Conservation (phyloP, 2,797 vertebrate species). For the Graptemys geographica region DNA sequence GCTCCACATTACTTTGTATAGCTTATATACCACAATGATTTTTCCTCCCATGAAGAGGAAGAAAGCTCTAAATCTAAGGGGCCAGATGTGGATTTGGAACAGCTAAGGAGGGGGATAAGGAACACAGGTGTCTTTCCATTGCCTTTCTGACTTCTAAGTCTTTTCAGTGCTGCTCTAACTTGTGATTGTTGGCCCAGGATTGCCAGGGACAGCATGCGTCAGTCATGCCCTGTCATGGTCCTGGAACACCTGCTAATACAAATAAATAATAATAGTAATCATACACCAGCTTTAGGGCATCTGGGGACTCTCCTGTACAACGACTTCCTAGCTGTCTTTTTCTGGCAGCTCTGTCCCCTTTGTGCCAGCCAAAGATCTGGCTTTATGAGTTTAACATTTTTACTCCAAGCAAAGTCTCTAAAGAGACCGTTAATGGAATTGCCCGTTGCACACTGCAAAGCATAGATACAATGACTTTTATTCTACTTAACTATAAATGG, state of each 20-base stretch:
- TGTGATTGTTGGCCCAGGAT: background rate
- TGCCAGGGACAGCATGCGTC: background rate
- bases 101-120: background rate
- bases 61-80: background rate
- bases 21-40: conserved; percentile 34
- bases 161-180: background rate
- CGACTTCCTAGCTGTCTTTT: background rate
- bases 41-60: background rate
- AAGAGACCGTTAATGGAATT: background rate
- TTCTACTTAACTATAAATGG: background rate
- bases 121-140: background rate
- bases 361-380: background rate
- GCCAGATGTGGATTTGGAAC: background rate
- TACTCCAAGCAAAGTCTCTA: accelerated
- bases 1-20: conserved; percentile 52
- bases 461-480: background rate
- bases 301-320: background rate
- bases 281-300: accelerated
- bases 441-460: accelerated
- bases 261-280: background rate
- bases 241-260: background rate
- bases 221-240: background rate
- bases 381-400: background rate
- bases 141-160: background rate
- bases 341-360: background rate